Evolutionary conservation across 2,888 invertebrate species (phyloP), one percentile per base, ranked within the genome.

Genomic region (Tethea ocularis): DNA sequence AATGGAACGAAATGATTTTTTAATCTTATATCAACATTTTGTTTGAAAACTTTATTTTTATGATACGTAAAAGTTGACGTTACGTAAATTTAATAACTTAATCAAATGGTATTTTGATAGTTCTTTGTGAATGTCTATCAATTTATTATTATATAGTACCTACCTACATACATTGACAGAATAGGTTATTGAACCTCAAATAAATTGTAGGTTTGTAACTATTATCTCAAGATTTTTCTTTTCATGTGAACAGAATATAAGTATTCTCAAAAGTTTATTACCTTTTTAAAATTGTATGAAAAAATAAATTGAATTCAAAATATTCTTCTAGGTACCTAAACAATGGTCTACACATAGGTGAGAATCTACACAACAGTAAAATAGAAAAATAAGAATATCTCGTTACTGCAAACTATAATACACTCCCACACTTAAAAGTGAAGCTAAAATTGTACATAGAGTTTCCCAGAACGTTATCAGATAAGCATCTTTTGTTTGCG

Each of bases 1-100:
- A 80, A 79, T 78, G 75, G 74, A 69, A 65, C 69, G 66, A 71
- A 78, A 78, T 69, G 72, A 72, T 63, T 61, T 70, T 77, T 75
- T 78, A 75, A 78, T 78, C 74, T 75, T 69, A 68, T 70, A 66
- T 33, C 33, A 15, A 33, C 54, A 20, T 46, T 60, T 66, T 63
- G 60, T 66, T 61, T 60, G 61, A 59, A 59, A 56, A 63, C 65
- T 61, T 51, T 57, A 15, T 22, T 51, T 26, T 57, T 51, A 24
- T 24, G 23, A 24, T 22, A 17, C 22, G 15, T 53, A 33, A 29
- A 17, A 53, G 52, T 24, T 52, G 46, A 46, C 46, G 46, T 46
- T 20, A 46, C 46, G 46, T 46, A n/a, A 17, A 20, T 2, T 46
- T 46, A 20, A 46, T 20, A 20, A 46, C 46, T 20, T 20, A 46